Conservation (phyloP, 1,140 invertebrate genomes). For the Protaetia brevitarsis region DNA sequence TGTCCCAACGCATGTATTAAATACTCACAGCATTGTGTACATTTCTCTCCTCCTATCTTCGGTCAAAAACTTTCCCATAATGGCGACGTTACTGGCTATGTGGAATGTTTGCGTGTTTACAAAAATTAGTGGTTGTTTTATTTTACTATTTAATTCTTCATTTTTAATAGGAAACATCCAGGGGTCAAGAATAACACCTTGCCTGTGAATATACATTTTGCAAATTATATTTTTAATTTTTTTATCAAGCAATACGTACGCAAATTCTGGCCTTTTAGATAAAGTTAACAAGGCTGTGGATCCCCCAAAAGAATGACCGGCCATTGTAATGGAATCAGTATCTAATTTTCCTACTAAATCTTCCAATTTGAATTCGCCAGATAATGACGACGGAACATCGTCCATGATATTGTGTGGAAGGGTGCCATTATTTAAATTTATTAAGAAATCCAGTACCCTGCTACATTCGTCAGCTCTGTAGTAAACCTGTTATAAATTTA, state of each 20-base stretch:
- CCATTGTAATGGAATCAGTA: slow-evolving; percentile 53
- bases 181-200: slow-evolving; percentile 60
- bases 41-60: slow-evolving; percentile 41
- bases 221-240: slow-evolving; percentile 19
- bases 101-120: slow-evolving; percentile 68
- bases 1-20: neutral
- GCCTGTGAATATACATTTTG: slow-evolving; percentile 49
- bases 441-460: slow-evolving; percentile 55
- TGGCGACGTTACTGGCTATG: slow-evolving; percentile 57
- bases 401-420: slow-evolving; percentile 56
- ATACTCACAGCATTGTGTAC: slow-evolving; percentile 53
- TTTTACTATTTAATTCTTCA: slow-evolving; percentile 50
- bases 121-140: slow-evolving; percentile 60
- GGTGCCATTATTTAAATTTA: slow-evolving; percentile 54
- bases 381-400: slow-evolving; percentile 29
- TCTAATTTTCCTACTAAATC: slow-evolving; percentile 56
- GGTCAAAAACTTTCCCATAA: slow-evolving; percentile 52
- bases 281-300: slow-evolving; percentile 59
- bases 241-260: slow-evolving; percentile 47
- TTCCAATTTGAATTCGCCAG: slow-evolving; percentile 35
- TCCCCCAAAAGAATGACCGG: slow-evolving; percentile 69
- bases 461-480: slow-evolving; percentile 55
- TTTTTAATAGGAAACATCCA: slow-evolving; percentile 69
- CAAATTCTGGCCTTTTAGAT: slow-evolving; percentile 54
- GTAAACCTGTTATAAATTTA: slow-evolving; percentile 47